Conservation (phyloP, 2,797 vertebrate species). For the Helostoma temminkii region DNA sequence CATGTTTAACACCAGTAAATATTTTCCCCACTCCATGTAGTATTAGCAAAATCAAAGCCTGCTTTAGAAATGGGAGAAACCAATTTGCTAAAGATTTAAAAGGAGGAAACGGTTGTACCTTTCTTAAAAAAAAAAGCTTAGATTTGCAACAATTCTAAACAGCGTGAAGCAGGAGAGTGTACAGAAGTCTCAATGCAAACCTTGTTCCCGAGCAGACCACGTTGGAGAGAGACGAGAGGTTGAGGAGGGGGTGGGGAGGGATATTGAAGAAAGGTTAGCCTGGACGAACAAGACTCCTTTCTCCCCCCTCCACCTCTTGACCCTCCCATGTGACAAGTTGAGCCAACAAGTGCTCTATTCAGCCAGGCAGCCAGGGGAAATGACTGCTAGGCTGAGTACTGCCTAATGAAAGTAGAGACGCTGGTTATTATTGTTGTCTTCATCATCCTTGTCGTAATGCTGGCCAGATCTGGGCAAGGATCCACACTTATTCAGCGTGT, state of each 20-base stretch:
- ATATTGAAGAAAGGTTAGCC: conserved; percentile 85
- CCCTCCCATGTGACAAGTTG: conserved; percentile 85
- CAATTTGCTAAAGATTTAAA: conserved; percentile 74
- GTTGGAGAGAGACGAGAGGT: conserved; percentile 79
- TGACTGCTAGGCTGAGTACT: conserved; percentile 74
- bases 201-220: conserved; percentile 81
- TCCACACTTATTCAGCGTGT: conserved; percentile 1
- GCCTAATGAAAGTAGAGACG: conserved; percentile 83
- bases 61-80: conserved; percentile 63
- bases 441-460: conserved; percentile 36
- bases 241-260: conserved; percentile 73
- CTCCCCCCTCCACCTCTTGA: conserved; percentile 80
- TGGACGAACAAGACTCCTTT: conserved; percentile 86
- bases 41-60: conserved; percentile 74
- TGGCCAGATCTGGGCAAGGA: conserved; percentile 21
- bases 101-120: conserved; percentile 65
- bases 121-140: conserved; percentile 44
- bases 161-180: conserved; percentile 76
- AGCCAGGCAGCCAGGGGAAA: conserved; percentile 81
- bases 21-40: conserved; percentile 68
- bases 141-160: conserved; percentile 82
- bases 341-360: conserved; percentile 86
- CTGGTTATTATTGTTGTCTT: conserved; percentile 80
- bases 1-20: conserved; percentile 73
- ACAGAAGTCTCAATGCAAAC: conserved; percentile 82